phyloP scores from a whole-genome alignment of 2,797 vertebrate genomes.

The Apogon hyalosoma region DNA sequence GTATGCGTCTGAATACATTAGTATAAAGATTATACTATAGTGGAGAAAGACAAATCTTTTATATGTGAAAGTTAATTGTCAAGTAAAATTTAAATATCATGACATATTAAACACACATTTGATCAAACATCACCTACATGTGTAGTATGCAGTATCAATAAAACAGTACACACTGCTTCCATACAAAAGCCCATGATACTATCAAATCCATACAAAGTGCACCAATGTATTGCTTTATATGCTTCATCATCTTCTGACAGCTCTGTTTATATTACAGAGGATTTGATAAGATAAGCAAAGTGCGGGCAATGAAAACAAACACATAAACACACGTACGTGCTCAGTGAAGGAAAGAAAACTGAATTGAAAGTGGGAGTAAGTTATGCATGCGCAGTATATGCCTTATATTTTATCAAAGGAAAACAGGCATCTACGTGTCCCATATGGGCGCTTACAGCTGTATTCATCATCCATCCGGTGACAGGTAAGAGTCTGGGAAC shows the following conservation, averaged over 20 bases:
- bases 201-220: slow-evolving; percentile 9
- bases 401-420: slow-evolving; percentile 21
- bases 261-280: slow-evolving; percentile 33
- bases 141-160: not conserved
- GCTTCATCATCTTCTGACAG: slow-evolving; percentile 34
- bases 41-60: too few species aligned
- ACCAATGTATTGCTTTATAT: slow-evolving; percentile 11
- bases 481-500: slow-evolving; percentile 49
- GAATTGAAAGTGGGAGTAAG: slow-evolving; percentile 20
- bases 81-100: too few species aligned
- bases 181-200: not conserved
- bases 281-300: slow-evolving; percentile 27
- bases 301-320: slow-evolving; percentile 12
- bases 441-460: slow-evolving; percentile 33
- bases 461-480: slow-evolving; percentile 45
- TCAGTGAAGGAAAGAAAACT: slow-evolving; percentile 7
- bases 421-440: slow-evolving; percentile 19
- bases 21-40: too few species aligned
- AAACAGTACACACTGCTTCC: not conserved
- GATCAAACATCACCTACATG: too few species aligned
- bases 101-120: too few species aligned
- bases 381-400: slow-evolving; percentile 6
- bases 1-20: too few species aligned
- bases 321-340: not conserved
- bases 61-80: too few species aligned